A percentile compares a stretch with the other conserved stretches of the same genome.
Evolutionary conservation across 2,888 invertebrate species (phyloP).

Genomic region (Drosophila picticornis): DNA sequence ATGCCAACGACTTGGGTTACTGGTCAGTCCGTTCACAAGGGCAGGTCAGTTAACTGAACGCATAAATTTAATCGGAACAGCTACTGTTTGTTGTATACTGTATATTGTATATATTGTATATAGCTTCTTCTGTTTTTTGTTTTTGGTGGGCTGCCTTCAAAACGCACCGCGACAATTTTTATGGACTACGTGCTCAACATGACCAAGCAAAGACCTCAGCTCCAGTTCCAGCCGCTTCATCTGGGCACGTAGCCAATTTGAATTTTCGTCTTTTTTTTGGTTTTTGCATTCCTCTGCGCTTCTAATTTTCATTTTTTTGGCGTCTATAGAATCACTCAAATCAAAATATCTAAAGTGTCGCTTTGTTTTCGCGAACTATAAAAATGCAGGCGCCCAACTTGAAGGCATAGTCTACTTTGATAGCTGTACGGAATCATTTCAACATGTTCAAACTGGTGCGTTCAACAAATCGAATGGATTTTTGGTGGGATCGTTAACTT

Average conservation of each 20-base stretch:
- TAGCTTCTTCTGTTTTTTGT: neutral
- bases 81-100: constrained; percentile 28
- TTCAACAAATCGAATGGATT: neutral
- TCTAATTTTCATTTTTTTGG: constrained; percentile 14
- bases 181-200: constrained; percentile 72
- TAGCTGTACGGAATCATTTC: constrained; percentile 53
- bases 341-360: constrained; percentile 8
- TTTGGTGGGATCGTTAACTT: constrained; percentile 1
- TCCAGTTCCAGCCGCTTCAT: constrained; percentile 20
- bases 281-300: constrained; percentile 37
- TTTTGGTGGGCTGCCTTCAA: constrained; percentile 55
- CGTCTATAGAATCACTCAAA: constrained; percentile 42
- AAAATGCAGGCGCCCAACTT: constrained; percentile 56
- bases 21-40: constrained; percentile 30
- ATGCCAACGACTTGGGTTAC: neutral
- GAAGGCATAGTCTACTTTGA: constrained; percentile 67
- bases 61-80: constrained; percentile 46
- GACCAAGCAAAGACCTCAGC: constrained; percentile 45
- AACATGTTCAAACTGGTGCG: constrained; percentile 82
- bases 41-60: constrained; percentile 61
- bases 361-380: constrained; percentile 60
- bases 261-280: neutral
- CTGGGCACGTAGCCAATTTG: constrained; percentile 33
- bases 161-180: constrained; percentile 49
- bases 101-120: neutral